Conservation (phyloP, 2,888 invertebrate species). For the Drosophila picticornis region DNA sequence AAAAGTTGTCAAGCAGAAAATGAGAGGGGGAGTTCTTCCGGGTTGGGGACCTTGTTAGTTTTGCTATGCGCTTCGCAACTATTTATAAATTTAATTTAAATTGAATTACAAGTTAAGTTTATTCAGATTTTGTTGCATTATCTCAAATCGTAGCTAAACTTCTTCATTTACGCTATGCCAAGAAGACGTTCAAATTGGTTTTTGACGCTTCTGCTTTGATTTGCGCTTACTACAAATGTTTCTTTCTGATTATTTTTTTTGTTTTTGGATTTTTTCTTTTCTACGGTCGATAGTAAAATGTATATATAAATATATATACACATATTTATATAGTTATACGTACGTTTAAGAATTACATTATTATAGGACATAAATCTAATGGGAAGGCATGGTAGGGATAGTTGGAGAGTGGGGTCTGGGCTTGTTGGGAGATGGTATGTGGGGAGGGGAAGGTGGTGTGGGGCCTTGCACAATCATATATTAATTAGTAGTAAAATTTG, state of each 20-base stretch:
- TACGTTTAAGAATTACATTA: constrained; percentile 80
- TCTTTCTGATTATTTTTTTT: constrained; percentile 58
- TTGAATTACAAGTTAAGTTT: constrained; percentile 73
- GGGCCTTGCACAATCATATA: constrained; percentile 68
- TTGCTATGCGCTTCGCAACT: constrained; percentile 78
- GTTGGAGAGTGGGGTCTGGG: constrained; percentile 12
- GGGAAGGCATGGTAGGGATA: constrained; percentile 63
- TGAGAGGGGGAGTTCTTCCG: constrained; percentile 32
- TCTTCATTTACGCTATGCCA: constrained; percentile 53
- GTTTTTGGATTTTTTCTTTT: constrained; percentile 48
- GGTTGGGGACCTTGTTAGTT: constrained; percentile 58
- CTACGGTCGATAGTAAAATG: constrained; percentile 79
- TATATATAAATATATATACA: constrained; percentile 72
- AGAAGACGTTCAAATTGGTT: constrained; percentile 35
- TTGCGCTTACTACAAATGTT: constrained; percentile 70
- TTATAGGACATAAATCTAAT: constrained; percentile 75
- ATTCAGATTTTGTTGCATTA: constrained; percentile 57
- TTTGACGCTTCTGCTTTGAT: constrained; percentile 65
- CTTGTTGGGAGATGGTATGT: neutral
- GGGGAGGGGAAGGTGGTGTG: constrained; percentile 7
- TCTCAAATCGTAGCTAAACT: constrained; percentile 61
- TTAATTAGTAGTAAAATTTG: constrained; percentile 82
- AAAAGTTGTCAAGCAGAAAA: constrained; percentile 60
- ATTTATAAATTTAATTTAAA: constrained; percentile 78
- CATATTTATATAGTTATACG: constrained; percentile 70